These are phyloP conservation scores for Pongo abelii DNA, from an alignment of 2,113 vertebrate species.

Conservation along the genomic window DNA sequence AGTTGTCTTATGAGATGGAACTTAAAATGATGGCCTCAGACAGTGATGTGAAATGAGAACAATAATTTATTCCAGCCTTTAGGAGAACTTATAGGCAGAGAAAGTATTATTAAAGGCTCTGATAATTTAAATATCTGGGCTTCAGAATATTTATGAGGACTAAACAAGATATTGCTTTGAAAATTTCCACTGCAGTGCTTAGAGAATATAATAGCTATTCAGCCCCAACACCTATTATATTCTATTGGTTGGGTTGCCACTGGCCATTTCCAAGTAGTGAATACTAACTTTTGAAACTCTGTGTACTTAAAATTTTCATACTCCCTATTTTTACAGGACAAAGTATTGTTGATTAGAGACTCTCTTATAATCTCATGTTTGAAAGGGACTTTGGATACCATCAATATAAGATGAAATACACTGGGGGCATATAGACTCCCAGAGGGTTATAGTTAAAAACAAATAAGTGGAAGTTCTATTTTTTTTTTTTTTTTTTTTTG, in stretches of 20 bases:
- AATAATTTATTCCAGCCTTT: not conserved
- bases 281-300: conserved; percentile 15
- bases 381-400: conserved; percentile 35
- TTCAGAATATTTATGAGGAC: not conserved
- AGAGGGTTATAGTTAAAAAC: conserved; percentile 18
- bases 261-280: not conserved
- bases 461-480: not conserved
- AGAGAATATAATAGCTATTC: not conserved
- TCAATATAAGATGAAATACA: conserved; percentile 21
- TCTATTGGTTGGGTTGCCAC: not conserved
- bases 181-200: not conserved
- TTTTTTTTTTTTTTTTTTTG: not conserved
- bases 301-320: not conserved
- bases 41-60: not conserved
- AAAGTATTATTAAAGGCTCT: not conserved
- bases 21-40: not conserved
- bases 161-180: not conserved
- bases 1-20: not conserved
- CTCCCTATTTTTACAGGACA: conserved; percentile 8
- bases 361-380: conserved; percentile 35
- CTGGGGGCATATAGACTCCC: not conserved
- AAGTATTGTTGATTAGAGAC: conserved; percentile 28
- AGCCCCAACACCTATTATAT: not conserved
- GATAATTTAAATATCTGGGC: not conserved
- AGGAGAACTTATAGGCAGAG: not conserved